These are phyloP conservation scores for Dendrolimus kikuchii DNA, from an alignment of 1,140 invertebrate genomes.

Conservation along the genomic window DNA sequence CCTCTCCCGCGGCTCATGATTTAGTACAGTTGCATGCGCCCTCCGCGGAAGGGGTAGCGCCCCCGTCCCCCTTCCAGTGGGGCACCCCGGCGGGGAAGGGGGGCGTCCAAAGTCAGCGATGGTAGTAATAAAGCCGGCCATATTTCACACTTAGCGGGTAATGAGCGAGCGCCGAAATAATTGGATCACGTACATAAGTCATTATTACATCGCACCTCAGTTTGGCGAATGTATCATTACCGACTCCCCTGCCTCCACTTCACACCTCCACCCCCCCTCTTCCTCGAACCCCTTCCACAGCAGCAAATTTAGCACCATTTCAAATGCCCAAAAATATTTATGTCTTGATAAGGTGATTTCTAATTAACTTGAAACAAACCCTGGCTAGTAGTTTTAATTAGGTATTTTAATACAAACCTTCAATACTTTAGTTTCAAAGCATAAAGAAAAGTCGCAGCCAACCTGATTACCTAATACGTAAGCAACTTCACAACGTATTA, in stretches of 20 bases:
- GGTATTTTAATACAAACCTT: too few relatives aligned
- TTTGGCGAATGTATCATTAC: constrained; percentile 66
- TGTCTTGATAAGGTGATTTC: not conserved
- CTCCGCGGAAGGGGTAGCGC: constrained; percentile 3
- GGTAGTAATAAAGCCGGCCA: constrained; percentile 64
- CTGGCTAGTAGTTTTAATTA: too few relatives aligned
- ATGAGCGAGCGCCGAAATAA: constrained; percentile 73
- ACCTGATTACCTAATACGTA: too few relatives aligned
- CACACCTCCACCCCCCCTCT: constrained; percentile 6
- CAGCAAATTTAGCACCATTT: not conserved
- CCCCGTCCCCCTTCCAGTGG: not conserved
- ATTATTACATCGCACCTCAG: constrained; percentile 70
- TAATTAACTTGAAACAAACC: too few relatives aligned
- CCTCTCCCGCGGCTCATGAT: constrained; percentile 28
- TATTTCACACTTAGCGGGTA: constrained; percentile 73
- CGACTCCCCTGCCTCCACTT: constrained; percentile 23
- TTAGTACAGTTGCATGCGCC: constrained; percentile 60
- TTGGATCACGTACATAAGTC: constrained; percentile 74
- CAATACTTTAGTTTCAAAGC: too few relatives aligned
- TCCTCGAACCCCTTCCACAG: not conserved
- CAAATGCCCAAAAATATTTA: not conserved
- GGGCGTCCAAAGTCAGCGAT: constrained; percentile 33
- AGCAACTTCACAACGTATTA: too few relatives aligned
- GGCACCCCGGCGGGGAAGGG: not conserved
- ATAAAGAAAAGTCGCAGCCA: too few relatives aligned